A percentile compares a stretch with the other conserved stretches of the same genome.
These are phyloP conservation scores for Mesoclemmys tuberculata DNA, from an alignment of 2,113 vertebrate species.

Conservation along the genomic window DNA sequence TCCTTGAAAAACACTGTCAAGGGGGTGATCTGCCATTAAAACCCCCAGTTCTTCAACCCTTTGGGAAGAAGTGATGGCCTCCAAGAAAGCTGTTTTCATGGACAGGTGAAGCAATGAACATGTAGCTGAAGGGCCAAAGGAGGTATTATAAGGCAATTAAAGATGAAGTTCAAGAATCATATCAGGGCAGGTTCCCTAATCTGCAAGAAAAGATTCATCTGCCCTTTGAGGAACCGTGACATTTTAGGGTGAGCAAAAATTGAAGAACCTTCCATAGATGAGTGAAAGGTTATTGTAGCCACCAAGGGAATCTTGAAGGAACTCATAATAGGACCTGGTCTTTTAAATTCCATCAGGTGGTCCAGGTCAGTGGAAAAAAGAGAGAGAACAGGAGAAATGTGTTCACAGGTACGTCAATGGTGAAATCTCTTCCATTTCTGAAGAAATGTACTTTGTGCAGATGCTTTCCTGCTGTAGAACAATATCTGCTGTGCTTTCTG, in stretches of 20 bases:
- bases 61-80: neutral
- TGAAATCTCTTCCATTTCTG: neutral
- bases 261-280: neutral
- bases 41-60: neutral
- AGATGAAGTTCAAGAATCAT: neutral
- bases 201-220: neutral
- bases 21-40: neutral
- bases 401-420: neutral
- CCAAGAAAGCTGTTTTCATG: neutral
- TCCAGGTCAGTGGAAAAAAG: neutral
- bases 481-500: neutral
- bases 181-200: neutral
- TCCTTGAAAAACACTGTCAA: neutral
- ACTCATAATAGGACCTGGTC: neutral
- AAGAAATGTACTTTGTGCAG: neutral
- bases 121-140: neutral
- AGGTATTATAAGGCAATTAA: neutral
- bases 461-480: neutral
- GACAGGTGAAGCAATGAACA: neutral
- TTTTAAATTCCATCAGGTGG: neutral
- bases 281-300: neutral
- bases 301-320: neutral
- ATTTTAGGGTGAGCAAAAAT: neutral
- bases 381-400: neutral
- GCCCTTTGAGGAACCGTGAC: neutral